Evolutionary conservation across 2,888 invertebrate species (phyloP).

Genomic region (Lasioglossum calceatum): DNA sequence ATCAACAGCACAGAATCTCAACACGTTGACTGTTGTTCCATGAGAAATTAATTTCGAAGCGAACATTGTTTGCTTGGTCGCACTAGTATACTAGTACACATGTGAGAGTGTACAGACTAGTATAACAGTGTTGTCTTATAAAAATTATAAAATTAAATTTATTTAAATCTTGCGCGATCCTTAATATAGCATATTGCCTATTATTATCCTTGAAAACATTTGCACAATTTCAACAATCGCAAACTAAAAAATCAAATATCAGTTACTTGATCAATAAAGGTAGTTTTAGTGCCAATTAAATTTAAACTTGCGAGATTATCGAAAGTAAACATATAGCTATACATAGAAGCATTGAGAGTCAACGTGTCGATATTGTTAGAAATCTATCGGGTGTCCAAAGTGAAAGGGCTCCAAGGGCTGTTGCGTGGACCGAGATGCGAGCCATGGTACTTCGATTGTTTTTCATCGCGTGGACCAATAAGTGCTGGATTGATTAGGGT

Average conservation of each 20-base stretch:
- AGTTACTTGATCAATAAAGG: neutral
- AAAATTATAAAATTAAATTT: neutral
- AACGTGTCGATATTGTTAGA: neutral
- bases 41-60: neutral
- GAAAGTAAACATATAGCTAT: neutral
- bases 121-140: neutral
- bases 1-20: neutral
- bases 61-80: neutral
- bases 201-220: neutral
- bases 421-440: constrained; percentile 36
- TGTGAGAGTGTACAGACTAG: no score
- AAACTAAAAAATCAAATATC: neutral
- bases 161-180: neutral
- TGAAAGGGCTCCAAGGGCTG: constrained; percentile 15
- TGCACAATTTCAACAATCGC: neutral
- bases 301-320: no score
- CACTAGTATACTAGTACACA: no score
- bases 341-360: neutral
- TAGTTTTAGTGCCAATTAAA: no score
- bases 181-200: no score
- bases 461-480: constrained; percentile 2
- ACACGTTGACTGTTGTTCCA: neutral
- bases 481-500: neutral
- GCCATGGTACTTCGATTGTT: constrained; percentile 24
- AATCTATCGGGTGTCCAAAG: neutral